A percentile compares a stretch with the other conserved stretches of the same genome.
Evolutionary conservation across 2,888 invertebrate species (phyloP).

Genomic region (Ischnus inquisitorius): DNA sequence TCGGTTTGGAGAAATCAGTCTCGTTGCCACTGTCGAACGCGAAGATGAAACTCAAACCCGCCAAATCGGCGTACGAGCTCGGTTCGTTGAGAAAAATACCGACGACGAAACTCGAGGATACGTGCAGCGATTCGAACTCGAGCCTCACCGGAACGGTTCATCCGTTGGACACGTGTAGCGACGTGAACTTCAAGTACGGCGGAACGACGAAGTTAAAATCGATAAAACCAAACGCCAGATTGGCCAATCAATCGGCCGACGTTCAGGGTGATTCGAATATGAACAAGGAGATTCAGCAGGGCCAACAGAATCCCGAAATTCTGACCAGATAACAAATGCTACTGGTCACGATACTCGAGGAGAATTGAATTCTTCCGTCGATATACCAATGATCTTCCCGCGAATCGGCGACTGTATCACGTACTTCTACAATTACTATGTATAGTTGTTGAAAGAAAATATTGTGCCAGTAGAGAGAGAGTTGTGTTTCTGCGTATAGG

Average conservation of each 20-base stretch:
- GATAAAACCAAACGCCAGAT: slow-evolving; percentile 87
- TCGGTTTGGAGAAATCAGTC: slow-evolving; percentile 80
- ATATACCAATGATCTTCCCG: slow-evolving; percentile 4
- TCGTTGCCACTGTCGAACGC: slow-evolving; percentile 81
- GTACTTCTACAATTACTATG: slow-evolving; percentile 9
- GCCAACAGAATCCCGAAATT: slow-evolving; percentile 78
- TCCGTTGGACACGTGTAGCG: slow-evolving; percentile 91
- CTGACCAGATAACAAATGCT: slow-evolving; percentile 83
- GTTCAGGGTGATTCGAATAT: slow-evolving; percentile 74
- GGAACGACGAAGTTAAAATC: slow-evolving; percentile 93
- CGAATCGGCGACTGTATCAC: slow-evolving; percentile 4
- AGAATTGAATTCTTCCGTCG: slow-evolving; percentile 69
- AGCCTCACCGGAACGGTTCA: slow-evolving; percentile 86
- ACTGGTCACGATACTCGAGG: slow-evolving; percentile 75
- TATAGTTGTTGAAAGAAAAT: slow-evolving; percentile 26
- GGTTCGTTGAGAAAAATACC: slow-evolving; percentile 84
- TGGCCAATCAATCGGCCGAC: slow-evolving; percentile 72
- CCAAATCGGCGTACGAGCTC: slow-evolving; percentile 83
- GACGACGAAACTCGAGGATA: slow-evolving; percentile 84
- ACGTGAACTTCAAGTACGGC: slow-evolving; percentile 93
- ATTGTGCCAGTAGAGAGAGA: slow-evolving; percentile 54
- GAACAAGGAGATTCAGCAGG: slow-evolving; percentile 76
- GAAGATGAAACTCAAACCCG: slow-evolving; percentile 81
- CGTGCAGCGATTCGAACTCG: slow-evolving; percentile 85
- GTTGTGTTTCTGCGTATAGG: slow-evolving; percentile 33